A percentile compares a stretch with the other conserved stretches of the same genome.
Conservation (phyloP, 2,113 vertebrate species). For the human region GRCh38 chr6:119839501-119840000, state of each 20-base stretch:
- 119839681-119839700: neutral
- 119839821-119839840: neutral
- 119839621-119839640: neutral
- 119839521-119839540: neutral
- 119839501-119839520: neutral
- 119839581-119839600: neutral
- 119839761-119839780: neutral
- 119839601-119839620: neutral
- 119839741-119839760: neutral
- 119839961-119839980: neutral
- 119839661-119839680: neutral
- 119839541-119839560: neutral
- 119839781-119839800: neutral
- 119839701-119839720: neutral
- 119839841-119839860: neutral
- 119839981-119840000: neutral
- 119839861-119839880: neutral
- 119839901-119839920: neutral
- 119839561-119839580: neutral
- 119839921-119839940: neutral
- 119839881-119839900: neutral
- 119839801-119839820: neutral
- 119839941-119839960: too few species aligned
- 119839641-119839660: neutral
- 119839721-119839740: neutral